phyloP scores from a whole-genome alignment of 2,888 invertebrate species.

The Tipula confusa region DNA sequence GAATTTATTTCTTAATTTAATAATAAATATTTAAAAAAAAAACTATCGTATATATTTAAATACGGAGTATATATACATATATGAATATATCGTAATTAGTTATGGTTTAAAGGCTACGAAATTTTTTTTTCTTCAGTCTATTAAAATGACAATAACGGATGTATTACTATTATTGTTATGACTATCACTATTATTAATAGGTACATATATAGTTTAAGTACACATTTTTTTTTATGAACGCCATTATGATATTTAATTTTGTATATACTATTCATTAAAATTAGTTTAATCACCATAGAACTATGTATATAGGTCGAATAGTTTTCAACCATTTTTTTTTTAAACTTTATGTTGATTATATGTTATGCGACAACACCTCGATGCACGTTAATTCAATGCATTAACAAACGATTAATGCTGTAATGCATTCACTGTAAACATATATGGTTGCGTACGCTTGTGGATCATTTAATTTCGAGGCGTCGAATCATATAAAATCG shows the following conservation, averaged over 20 bases:
- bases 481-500: background rate
- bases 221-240: background rate
- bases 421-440: background rate
- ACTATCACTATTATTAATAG: background rate
- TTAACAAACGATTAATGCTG: background rate
- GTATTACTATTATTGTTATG: background rate
- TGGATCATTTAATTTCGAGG: background rate
- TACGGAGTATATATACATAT: no score
- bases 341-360: background rate
- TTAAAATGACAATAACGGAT: background rate
- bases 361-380: background rate
- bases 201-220: background rate
- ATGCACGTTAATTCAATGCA: background rate
- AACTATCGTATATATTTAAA: background rate
- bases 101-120: background rate
- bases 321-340: no score
- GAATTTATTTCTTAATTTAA: conserved; percentile 20
- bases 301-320: no score
- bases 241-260: background rate
- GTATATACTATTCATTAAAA: background rate
- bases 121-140: background rate
- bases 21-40: background rate
- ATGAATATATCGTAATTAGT: conserved; percentile 14
- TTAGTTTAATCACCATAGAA: background rate
- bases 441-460: background rate